These are phyloP conservation scores for Phyllostomus discolor DNA, from an alignment of 2,113 vertebrate species.

Conservation along the genomic window DNA sequence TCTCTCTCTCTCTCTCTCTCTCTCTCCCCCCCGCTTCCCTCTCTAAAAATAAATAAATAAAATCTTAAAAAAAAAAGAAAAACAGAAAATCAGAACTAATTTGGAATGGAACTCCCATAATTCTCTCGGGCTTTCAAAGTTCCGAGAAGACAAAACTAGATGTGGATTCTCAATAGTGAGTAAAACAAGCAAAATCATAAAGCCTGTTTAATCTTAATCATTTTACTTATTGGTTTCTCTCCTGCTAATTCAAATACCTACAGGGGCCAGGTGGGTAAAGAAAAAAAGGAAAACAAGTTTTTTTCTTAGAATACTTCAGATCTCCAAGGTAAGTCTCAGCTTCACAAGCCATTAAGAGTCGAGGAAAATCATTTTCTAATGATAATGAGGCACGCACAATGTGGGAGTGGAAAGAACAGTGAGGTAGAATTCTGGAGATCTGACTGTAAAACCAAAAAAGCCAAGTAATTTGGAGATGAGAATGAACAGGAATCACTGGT, in stretches of 20 bases:
- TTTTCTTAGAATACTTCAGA: background rate
- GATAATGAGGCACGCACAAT: accelerated
- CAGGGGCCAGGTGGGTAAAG: background rate
- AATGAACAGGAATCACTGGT: background rate
- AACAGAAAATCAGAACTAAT: background rate
- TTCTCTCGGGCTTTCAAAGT: background rate
- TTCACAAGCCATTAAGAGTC: background rate
- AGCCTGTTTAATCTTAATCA: background rate
- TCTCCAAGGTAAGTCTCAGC: background rate
- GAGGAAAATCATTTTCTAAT: background rate
- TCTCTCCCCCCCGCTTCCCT: no score
- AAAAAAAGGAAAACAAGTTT: background rate
- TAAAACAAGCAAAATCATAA: background rate
- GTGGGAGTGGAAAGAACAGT: background rate
- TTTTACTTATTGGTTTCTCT: background rate
- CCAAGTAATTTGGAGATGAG: background rate
- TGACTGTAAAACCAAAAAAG: background rate
- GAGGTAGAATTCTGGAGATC: background rate
- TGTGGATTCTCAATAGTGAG: background rate
- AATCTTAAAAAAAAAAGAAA: background rate
- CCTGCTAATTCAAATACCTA: background rate
- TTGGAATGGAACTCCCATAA: background rate
- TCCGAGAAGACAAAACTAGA: background rate
- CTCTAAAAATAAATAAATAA: no score
- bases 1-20: no score